Evolutionary conservation across 2,888 invertebrate species (phyloP), one percentile per base, ranked within the genome.

Genomic region (Rhamnusium bicolor): DNA sequence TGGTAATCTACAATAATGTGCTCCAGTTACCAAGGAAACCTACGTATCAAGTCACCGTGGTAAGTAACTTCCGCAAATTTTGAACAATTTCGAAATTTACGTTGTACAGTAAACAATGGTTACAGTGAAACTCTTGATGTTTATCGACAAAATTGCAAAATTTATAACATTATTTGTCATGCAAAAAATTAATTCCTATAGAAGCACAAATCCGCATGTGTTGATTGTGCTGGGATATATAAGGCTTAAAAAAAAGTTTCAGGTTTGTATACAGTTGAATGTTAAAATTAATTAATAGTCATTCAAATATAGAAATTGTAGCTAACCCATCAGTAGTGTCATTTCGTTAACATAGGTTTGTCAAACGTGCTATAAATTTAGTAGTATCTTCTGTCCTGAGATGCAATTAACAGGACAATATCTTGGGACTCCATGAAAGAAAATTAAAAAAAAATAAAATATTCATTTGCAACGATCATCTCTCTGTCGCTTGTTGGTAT

Each of bases 1-100:
- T 70, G 58, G 69, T 68, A 66, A 63, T 69, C 70, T 76, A 76
- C 80, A 75, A 81, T 81, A 84, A 83, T 85, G 83, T 84, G 86
- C 85, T 85, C 86, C 80, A 86, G 82, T 86, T 85, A 80, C 83
- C 82, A 84, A 83, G 82, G 83, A 83, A 84, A 83, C 80, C 83
- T 75, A 73, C 75, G 76, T 71, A 81, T 82, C 80, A 84, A 82
- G 80, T 77, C 81, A 77, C 79, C 84, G 84, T 84, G 84, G 83
- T 84, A 83, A 84, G 83, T 76, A 79, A 78, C 79, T 82, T 83
- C 82, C 83, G 81, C 73, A 74, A 63, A 74, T 80, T 81, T 78
- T 70, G 67, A 75, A 73, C 69, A 40, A 53, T 81, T 79, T 80
- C 78, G 80, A 80, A 79, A 80, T 79, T 61, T 16, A 65, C 49